phyloP scores from a whole-genome alignment of 2,113 vertebrate genomes.

The Saiga tatarica region DNA sequence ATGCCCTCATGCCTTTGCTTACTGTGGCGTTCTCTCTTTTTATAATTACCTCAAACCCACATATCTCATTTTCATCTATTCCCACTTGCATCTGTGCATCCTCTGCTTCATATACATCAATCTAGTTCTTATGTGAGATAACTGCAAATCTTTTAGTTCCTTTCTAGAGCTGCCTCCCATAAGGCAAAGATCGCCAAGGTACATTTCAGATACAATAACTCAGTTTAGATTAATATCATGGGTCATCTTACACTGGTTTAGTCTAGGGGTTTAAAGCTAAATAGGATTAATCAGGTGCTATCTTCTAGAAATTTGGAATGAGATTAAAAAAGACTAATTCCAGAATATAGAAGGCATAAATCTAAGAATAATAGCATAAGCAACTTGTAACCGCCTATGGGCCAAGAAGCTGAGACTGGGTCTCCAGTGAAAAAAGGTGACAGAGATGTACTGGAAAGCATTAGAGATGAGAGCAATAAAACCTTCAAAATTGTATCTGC shows the following conservation, averaged over 20 bases:
- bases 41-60: background rate
- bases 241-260: background rate
- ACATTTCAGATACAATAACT: background rate
- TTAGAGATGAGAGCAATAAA: background rate
- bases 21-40: background rate
- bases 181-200: background rate
- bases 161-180: background rate
- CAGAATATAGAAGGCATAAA: background rate
- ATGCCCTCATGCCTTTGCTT: background rate
- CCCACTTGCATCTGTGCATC: background rate
- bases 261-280: background rate
- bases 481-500: background rate
- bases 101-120: background rate
- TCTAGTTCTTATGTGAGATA: background rate
- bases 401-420: background rate
- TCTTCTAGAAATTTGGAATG: background rate
- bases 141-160: background rate
- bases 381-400: background rate
- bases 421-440: background rate
- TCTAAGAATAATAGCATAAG: background rate
- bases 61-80: background rate
- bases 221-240: background rate
- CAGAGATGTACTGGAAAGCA: background rate
- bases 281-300: background rate
- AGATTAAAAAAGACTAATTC: background rate